Conservation (phyloP, 1,140 invertebrate genomes). For the Rhopalosiphum maidis region DNA sequence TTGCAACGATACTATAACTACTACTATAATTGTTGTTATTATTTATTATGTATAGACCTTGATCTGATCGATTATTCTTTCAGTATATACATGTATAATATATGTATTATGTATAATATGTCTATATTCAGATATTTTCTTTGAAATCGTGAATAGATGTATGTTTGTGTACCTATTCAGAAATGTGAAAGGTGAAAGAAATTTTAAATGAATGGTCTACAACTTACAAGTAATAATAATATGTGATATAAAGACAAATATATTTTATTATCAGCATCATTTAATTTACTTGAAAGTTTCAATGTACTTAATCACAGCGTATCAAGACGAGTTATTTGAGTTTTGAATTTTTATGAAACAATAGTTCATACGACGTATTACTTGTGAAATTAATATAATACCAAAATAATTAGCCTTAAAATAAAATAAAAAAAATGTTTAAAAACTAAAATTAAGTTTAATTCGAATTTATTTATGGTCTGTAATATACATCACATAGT, state of each 20-base stretch:
- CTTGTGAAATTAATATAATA: background rate
- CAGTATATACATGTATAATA: background rate
- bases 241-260: slow-evolving; percentile 13
- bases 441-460: background rate
- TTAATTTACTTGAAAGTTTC: background rate
- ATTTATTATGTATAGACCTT: slow-evolving; percentile 11
- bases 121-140: background rate
- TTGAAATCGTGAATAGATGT: slow-evolving; percentile 35
- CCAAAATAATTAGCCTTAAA: background rate
- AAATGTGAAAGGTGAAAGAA: slow-evolving; percentile 57
- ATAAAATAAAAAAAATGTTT: background rate
- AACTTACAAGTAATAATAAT: slow-evolving; percentile 17
- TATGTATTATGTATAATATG: background rate
- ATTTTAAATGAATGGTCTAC: slow-evolving; percentile 28
- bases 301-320: background rate
- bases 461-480: background rate
- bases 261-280: background rate
- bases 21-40: background rate
- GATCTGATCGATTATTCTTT: slow-evolving; percentile 9
- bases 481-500: background rate
- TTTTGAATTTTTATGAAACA: background rate
- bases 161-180: slow-evolving; percentile 23
- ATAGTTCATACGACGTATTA: background rate
- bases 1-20: background rate
- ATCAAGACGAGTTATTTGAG: background rate